phyloP scores from a whole-genome alignment of 2,113 vertebrate genomes.

The Chinchilla lanigera region DNA sequence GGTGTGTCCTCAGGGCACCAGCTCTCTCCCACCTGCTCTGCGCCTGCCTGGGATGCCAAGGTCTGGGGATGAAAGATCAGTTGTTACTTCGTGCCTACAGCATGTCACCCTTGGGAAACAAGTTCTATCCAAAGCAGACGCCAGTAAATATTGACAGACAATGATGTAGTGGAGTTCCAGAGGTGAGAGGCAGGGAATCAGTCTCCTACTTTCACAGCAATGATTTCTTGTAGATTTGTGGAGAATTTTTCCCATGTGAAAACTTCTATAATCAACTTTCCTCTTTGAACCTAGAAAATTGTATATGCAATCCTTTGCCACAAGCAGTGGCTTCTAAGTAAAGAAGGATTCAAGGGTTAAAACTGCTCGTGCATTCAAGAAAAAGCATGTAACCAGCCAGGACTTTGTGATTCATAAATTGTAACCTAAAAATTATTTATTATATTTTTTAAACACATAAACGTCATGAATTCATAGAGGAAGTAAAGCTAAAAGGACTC shows the following conservation, averaged over 20 bases:
- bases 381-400: slow-evolving; percentile 69
- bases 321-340: background rate
- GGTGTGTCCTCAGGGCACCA: background rate
- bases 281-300: slow-evolving; percentile 43
- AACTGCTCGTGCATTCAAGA: background rate
- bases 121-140: background rate
- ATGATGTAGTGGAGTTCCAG: background rate
- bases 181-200: slow-evolving; percentile 9
- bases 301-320: slow-evolving; percentile 20
- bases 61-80: background rate
- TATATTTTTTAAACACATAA: slow-evolving; percentile 44
- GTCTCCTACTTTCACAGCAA: background rate
- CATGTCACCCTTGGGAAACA: background rate
- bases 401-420: slow-evolving; percentile 47
- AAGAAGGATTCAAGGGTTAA: slow-evolving; percentile 48
- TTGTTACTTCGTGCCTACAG: background rate
- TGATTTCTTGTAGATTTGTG: slow-evolving; percentile 2
- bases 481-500: slow-evolving; percentile 20
- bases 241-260: background rate
- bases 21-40: background rate
- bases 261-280: slow-evolving; percentile 20
- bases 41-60: background rate
- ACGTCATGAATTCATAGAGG: slow-evolving; percentile 29
- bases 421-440: slow-evolving; percentile 52
- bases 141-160: background rate